Percentiles rank a stretch among this genome's conserved stretches.
Evolutionary conservation across 2,888 invertebrate genomes (phyloP).

Genomic region (Subacronicta megacephala): DNA sequence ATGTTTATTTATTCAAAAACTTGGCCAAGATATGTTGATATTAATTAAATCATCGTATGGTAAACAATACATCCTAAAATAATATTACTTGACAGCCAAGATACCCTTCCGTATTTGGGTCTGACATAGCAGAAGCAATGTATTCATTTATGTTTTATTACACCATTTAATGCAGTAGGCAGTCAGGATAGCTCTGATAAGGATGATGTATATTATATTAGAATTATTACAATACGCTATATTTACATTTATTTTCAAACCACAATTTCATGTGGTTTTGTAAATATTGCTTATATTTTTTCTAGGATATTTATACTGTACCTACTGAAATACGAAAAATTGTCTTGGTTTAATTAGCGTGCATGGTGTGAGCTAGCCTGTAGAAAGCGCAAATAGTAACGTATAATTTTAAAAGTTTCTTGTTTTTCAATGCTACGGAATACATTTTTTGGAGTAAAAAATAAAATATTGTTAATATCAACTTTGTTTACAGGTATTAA

Average conservation of each 20-base stretch:
- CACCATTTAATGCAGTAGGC: conserved; percentile 18
- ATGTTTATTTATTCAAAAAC: conserved; percentile 31
- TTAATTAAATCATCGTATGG: conserved; percentile 57
- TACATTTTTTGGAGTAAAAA: no score
- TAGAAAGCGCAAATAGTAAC: conserved; percentile 23
- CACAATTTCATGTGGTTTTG: conserved; percentile 1
- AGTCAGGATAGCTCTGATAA: conserved; percentile 9
- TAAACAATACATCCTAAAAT: conserved; percentile 46
- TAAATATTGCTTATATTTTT: conserved; percentile 22
- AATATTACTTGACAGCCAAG: conserved; percentile 33
- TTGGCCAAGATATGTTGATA: conserved; percentile 51
- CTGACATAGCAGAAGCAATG: conserved; percentile 26
- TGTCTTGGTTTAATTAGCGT: conserved; percentile 51
- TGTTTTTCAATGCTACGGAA: conserved; percentile 10
- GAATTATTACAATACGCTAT: no score
- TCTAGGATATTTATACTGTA: conserved; percentile 8
- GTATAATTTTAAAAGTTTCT: conserved; percentile 11
- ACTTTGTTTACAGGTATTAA: no score
- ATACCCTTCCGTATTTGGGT: conserved; percentile 13
- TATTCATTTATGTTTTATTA: conserved; percentile 37
- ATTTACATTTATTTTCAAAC: no score
- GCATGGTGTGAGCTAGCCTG: conserved; percentile 20
- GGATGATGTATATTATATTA: conserved; percentile 10
- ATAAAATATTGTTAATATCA: no score
- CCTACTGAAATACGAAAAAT: conserved; percentile 26